Evolutionary conservation across 2,113 vertebrate species (phyloP).

Genomic region (Oenanthe oenanthe): DNA sequence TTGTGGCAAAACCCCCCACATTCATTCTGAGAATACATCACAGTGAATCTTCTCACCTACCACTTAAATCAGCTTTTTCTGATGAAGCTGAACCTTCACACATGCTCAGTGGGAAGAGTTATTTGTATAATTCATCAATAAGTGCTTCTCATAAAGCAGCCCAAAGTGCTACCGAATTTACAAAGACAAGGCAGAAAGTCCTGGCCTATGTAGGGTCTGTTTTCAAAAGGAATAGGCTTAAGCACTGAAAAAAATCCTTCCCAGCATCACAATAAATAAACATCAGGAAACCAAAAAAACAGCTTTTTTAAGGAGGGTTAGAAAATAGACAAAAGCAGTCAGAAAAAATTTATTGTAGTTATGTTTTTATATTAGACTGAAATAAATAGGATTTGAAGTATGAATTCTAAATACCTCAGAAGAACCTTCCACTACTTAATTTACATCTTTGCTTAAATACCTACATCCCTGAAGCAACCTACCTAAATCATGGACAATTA

Average conservation of each 20-base stretch:
- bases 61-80: background rate
- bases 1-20: accelerated
- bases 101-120: background rate
- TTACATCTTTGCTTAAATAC: background rate
- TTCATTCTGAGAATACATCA: background rate
- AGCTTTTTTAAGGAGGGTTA: background rate
- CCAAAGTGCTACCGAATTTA: background rate
- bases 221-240: background rate
- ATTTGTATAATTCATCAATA: background rate
- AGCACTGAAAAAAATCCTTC: background rate
- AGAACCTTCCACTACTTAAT: background rate
- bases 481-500: background rate
- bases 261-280: background rate
- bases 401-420: background rate
- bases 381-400: background rate
- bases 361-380: background rate
- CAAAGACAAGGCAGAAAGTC: background rate
- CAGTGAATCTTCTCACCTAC: background rate
- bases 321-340: background rate
- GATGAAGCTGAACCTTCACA: background rate
- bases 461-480: background rate
- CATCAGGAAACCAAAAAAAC: background rate
- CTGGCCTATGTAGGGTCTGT: background rate
- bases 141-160: background rate
- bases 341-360: background rate